Evolutionary conservation across 2,888 invertebrate species (phyloP).

Genomic region (Drosophila maculinotata): DNA sequence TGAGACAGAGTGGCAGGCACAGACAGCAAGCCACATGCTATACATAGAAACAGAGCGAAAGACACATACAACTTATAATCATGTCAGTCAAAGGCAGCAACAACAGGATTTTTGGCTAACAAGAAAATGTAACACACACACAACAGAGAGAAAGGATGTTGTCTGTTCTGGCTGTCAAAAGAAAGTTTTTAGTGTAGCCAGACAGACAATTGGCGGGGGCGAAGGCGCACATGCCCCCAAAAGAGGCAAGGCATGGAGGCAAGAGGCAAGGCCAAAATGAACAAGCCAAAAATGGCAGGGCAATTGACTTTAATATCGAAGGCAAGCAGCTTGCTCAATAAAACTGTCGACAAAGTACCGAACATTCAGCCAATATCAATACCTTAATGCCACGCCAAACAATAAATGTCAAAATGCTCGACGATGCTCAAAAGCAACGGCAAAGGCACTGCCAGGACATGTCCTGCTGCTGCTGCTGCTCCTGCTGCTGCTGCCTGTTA

Average conservation of each 20-base stretch:
- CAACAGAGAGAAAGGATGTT: conserved; percentile 31
- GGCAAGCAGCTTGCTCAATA: conserved; percentile 52
- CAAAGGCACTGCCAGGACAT: conserved; percentile 25
- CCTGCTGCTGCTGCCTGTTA: too few relatives aligned
- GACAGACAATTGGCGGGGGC: conserved; percentile 20
- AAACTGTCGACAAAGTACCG: conserved; percentile 61
- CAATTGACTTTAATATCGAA: conserved; percentile 68
- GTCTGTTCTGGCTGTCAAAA: conserved; percentile 49
- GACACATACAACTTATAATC: conserved; percentile 76
- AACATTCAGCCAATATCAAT: conserved; percentile 53
- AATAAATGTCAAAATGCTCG: conserved; percentile 69
- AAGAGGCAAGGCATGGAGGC: conserved; percentile 4
- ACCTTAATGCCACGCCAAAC: conserved; percentile 50
- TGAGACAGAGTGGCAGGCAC: conserved; percentile 12
- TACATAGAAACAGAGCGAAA: conserved; percentile 32
- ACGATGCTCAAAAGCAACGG: conserved; percentile 56
- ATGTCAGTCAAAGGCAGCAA: conserved; percentile 76
- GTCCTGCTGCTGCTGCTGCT: conserved; percentile 25
- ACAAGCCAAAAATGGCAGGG: conserved; percentile 42
- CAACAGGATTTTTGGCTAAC: conserved; percentile 60
- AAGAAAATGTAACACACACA: conserved; percentile 53
- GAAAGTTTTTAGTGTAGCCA: conserved; percentile 52
- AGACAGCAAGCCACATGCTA: conserved; percentile 35
- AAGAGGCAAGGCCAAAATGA: conserved; percentile 41
- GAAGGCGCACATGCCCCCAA: not conserved